These are phyloP conservation scores for Loriculus beryllinus DNA, from an alignment of 2,797 vertebrate species.

Conservation along the genomic window DNA sequence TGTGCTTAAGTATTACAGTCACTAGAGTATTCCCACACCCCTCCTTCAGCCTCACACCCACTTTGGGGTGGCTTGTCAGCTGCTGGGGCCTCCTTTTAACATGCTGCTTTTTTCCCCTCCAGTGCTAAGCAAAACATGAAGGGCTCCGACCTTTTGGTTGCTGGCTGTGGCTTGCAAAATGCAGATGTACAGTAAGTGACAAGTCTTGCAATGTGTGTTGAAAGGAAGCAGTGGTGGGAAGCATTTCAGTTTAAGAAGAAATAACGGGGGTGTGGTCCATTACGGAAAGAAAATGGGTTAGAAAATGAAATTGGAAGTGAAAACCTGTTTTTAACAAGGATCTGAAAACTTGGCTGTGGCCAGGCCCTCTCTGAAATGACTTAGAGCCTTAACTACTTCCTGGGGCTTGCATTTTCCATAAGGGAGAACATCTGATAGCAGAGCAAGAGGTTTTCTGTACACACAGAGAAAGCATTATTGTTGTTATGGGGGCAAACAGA, in stretches of 20 bases:
- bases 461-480: not conserved
- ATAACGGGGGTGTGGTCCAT: not conserved
- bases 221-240: slow-evolving; percentile 20
- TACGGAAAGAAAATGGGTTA: slow-evolving; percentile 14
- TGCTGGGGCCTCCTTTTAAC: not conserved
- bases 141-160: not conserved
- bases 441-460: not conserved
- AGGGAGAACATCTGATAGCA: slow-evolving; percentile 34
- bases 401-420: slow-evolving; percentile 13
- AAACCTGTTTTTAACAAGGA: slow-evolving; percentile 32
- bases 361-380: slow-evolving; percentile 31
- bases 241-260: slow-evolving; percentile 28
- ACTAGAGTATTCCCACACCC: not conserved
- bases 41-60: not conserved
- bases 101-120: not conserved
- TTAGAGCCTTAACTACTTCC: slow-evolving; percentile 22
- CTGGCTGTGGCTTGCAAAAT: slow-evolving; percentile 1
- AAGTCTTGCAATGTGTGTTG: not conserved
- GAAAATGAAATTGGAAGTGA: not conserved
- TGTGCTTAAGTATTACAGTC: not conserved
- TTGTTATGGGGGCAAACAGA: not conserved
- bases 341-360: slow-evolving; percentile 23
- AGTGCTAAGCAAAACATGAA: not conserved
- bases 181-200: slow-evolving; percentile 35
- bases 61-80: not conserved